Evolutionary conservation across 2,113 vertebrate genomes (phyloP).

Genomic region (Helogale parvula): DNA sequence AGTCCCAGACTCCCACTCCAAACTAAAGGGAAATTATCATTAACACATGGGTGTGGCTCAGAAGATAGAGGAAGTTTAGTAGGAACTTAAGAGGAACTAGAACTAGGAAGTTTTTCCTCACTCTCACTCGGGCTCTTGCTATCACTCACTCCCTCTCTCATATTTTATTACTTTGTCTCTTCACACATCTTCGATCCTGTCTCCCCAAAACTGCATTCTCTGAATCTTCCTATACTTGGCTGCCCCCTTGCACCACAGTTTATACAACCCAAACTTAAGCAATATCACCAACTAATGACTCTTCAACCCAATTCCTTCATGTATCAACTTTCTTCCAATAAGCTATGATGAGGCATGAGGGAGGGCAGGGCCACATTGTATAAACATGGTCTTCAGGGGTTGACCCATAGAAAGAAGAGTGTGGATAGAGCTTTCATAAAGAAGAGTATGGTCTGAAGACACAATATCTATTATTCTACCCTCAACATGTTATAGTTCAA

Average conservation of each 20-base stretch:
- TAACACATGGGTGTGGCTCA: not conserved
- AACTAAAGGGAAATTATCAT: not conserved
- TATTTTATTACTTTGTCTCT: not conserved
- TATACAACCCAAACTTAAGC: not conserved
- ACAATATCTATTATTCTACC: not conserved
- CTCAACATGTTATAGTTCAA: not conserved
- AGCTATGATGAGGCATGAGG: not conserved
- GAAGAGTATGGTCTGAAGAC: not conserved
- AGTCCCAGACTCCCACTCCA: not conserved
- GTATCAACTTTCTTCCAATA: not conserved
- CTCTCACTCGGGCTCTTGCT: not conserved
- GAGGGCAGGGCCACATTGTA: not conserved
- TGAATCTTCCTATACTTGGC: not conserved
- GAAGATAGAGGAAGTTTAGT: not conserved
- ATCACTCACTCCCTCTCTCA: not conserved
- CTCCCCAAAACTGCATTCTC: not conserved
- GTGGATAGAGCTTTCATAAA: not conserved
- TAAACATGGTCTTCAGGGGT: not conserved
- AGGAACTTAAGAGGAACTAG: not conserved
- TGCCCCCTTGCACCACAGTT: not conserved
- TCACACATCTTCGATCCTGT: not conserved
- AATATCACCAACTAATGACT: not conserved
- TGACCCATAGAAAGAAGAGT: not conserved
- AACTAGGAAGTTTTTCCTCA: not conserved
- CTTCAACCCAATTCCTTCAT: not conserved